phyloP scores from a whole-genome alignment of 2,113 vertebrate species.

The Stegastes partitus region DNA sequence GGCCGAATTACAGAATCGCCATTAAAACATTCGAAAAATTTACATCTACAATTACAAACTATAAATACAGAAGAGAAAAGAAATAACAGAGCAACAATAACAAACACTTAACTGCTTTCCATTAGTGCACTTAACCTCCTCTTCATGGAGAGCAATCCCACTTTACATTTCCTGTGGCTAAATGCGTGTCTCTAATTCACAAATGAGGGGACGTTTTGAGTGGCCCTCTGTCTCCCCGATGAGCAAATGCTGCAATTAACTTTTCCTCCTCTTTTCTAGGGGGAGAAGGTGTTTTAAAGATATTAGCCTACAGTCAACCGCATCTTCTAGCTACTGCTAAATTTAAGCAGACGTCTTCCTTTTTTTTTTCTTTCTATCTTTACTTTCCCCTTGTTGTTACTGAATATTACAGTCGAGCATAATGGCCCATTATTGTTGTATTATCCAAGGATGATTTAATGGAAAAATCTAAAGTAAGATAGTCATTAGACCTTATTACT shows the following conservation, averaged over 20 bases:
- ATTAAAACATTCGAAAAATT: constrained; percentile 58
- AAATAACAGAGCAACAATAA: constrained; percentile 76
- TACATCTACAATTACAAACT: constrained; percentile 59
- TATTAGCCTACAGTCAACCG: constrained; percentile 86
- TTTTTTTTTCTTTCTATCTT: constrained; percentile 81
- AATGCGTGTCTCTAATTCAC: constrained; percentile 91
- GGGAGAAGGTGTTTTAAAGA: constrained; percentile 93
- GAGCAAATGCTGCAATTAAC: constrained; percentile 97
- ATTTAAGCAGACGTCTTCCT: constrained; percentile 87
- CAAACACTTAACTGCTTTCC: constrained; percentile 81
- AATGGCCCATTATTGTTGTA: constrained; percentile 87
- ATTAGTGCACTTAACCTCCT: constrained; percentile 82
- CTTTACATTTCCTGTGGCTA: constrained; percentile 80
- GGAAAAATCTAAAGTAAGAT: constrained; percentile 78
- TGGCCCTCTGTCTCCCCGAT: constrained; percentile 92
- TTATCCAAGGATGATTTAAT: constrained; percentile 89
- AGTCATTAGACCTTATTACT: constrained; percentile 71
- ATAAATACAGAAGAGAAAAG: constrained; percentile 72
- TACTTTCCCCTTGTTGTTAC: constrained; percentile 71
- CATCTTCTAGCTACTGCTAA: constrained; percentile 86
- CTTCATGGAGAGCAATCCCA: constrained; percentile 74
- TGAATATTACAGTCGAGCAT: constrained; percentile 90
- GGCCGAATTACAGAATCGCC: constrained; percentile 50
- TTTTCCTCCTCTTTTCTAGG: constrained; percentile 85
- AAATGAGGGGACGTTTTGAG: constrained; percentile 92